phyloP scores from a whole-genome alignment of 2,113 vertebrate species.

The Heterochromis multidens region DNA sequence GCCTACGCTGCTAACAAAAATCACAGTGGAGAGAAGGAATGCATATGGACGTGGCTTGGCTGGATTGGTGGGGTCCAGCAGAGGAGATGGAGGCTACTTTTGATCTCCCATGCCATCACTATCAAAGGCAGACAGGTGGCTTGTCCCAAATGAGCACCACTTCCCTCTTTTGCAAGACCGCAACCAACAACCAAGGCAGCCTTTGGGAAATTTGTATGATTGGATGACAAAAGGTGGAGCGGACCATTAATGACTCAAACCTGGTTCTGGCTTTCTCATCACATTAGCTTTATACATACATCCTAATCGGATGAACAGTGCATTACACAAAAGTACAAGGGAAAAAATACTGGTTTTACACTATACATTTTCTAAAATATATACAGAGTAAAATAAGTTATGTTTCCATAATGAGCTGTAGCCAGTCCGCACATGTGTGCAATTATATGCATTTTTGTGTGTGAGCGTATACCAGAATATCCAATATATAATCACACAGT shows the following conservation, averaged over 20 bases:
- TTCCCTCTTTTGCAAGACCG: not conserved
- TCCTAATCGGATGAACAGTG: conserved; percentile 86
- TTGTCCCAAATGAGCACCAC: not conserved
- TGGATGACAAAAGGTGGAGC: conserved; percentile 30
- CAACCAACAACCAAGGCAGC: conserved; percentile 19
- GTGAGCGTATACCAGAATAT: conserved; percentile 55
- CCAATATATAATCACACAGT: conserved; percentile 65
- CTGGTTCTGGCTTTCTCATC: conserved; percentile 66
- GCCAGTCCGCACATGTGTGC: conserved; percentile 82
- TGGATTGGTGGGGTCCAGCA: conserved; percentile 57
- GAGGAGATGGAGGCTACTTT: conserved; percentile 71
- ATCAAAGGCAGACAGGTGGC: conserved; percentile 1
- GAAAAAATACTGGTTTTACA: conserved; percentile 95
- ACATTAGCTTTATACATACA: conserved; percentile 77
- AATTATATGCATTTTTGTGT: conserved; percentile 61
- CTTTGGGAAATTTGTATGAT: conserved; percentile 36
- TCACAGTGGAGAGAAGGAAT: conserved; percentile 93
- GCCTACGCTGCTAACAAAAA: conserved; percentile 69
- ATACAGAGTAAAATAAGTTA: conserved; percentile 99
- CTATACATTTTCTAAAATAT: conserved; percentile 98
- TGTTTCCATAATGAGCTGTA: conserved; percentile 84
- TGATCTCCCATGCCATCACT: conserved; percentile 33
- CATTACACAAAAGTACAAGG: conserved; percentile 95
- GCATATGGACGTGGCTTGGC: conserved; percentile 85
- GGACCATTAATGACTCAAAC: conserved; percentile 54